Evolutionary conservation across 2,797 vertebrate species (phyloP), one percentile per base, ranked within the genome.

Genomic region (Urosaurus nigricauda): DNA sequence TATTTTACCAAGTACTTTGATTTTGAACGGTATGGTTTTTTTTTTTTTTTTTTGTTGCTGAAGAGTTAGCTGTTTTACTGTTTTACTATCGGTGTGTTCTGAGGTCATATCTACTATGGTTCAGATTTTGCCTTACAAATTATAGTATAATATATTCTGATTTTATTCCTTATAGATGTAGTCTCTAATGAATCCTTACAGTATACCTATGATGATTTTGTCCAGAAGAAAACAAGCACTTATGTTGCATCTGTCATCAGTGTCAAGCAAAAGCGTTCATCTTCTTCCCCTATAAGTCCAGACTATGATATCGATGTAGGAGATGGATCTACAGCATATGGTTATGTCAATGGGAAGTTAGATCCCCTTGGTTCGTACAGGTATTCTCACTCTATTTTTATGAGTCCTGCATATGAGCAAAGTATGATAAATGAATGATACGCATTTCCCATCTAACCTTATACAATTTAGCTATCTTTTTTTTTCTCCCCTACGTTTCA

Each of bases 261-360:
- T 71, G 47, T 37, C 24, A 83, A 93, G 6, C 89, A 93, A n/a
- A 73, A 85, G 43, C 93, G 65, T 3, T 82, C 4, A 2, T 71
- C 87, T 26, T 90, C 70, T 73, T 92, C 79, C 56, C 88, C 94
- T 21, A 83, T 91, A 53, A 89, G 43, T 16, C 80, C 77, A 40
- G 90, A 56, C 53, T 95, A 94, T 0, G 79, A 95, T 12, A 13
- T 97, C 32, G 12, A 90, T 0, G 92, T 97, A 7, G 97, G 97
- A 78, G 92, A 94, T 1, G 95, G 93, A 87, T 93, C 91, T 1
- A 91, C 0, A 35, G 87, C 86, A 0, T 63, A 86, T 0, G 96
- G 94, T 94, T 97, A 97, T 0, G 83, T 95, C 91, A 97, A 97
- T 0, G 97, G 97, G 85, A 96, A 95, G 0, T 32, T 97, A 93